Percentiles rank a stretch among this genome's conserved stretches.
These are phyloP conservation scores for Gymnothorax javanicus DNA, from an alignment of 2,797 vertebrate species.

Conservation along the genomic window DNA sequence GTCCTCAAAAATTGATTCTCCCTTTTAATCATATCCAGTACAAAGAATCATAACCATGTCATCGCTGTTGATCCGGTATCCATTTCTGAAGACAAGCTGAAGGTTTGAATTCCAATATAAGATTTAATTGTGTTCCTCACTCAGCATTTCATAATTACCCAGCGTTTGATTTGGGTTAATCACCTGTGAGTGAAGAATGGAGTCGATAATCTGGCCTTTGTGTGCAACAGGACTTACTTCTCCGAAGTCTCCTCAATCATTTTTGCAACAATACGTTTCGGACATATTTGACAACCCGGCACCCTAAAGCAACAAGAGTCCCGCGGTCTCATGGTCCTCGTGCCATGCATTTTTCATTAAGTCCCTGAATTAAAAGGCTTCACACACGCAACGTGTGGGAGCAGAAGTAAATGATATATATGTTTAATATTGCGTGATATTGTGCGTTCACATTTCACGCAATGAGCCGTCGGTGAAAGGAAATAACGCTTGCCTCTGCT, in stretches of 20 bases:
- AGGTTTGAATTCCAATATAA: background rate
- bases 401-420: conserved; percentile 4
- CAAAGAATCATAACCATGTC: background rate
- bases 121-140: background rate
- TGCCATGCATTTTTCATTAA: conserved; percentile 9
- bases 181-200: background rate
- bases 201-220: conserved; percentile 5
- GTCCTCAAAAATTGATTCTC: no score
- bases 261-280: background rate
- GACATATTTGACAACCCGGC: background rate
- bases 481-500: background rate
- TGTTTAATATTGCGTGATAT: conserved; percentile 9
- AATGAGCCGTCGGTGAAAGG: conserved; percentile 10
- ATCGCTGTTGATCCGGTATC: background rate
- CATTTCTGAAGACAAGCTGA: background rate
- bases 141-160: background rate
- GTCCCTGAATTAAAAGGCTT: conserved; percentile 3
- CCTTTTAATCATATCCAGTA: conserved; percentile 7
- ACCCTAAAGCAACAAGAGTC: background rate
- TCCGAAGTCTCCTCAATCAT: background rate
- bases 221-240: background rate
- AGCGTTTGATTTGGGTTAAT: background rate
- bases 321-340: background rate
- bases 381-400: conserved; percentile 4
- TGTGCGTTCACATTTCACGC: conserved; percentile 19